These are phyloP conservation scores for Rhodinocichla rosea DNA, from an alignment of 2,113 vertebrate genomes.

Conservation along the genomic window DNA sequence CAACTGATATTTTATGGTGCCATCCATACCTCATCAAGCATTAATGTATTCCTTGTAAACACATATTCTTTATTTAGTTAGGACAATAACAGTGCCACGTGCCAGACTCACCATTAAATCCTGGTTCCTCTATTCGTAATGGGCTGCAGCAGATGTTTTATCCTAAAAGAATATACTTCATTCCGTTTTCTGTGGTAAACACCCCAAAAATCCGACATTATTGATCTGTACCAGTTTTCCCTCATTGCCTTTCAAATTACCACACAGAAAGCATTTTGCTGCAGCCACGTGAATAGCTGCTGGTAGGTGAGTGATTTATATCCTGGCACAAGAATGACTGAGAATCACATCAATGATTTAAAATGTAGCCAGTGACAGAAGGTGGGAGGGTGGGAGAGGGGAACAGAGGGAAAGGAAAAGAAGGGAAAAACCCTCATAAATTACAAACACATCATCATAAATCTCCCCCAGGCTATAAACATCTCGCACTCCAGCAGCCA, in stretches of 20 bases:
- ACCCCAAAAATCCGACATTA: constrained; percentile 1
- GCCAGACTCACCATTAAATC: constrained; percentile 22
- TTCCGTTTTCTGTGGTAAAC: not conserved
- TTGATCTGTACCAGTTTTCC: constrained; percentile 32
- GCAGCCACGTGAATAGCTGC: not conserved
- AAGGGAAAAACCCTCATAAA: not conserved
- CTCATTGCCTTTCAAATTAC: constrained; percentile 44
- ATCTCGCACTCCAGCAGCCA: not conserved
- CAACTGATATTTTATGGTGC: not conserved
- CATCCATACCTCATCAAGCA: constrained; percentile 20
- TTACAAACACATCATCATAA: not conserved
- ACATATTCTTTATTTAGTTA: constrained; percentile 41
- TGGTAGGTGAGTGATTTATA: constrained; percentile 38
- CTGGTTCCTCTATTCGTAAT: not conserved
- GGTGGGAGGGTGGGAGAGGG: not conserved
- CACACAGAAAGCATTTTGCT: not conserved
- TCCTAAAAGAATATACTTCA: constrained; percentile 1
- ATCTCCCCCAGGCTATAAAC: not conserved
- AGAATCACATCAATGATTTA: constrained; percentile 25
- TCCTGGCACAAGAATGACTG: not conserved
- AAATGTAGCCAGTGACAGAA: not conserved
- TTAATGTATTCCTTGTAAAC: constrained; percentile 50
- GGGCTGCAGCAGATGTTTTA: constrained; percentile 33
- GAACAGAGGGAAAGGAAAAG: too few species aligned
- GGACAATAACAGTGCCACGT: constrained; percentile 3